Base-by-base conservation (phyloP, 64 coral and sea anemone species). In the Astreopora myriophthalma region DNA sequence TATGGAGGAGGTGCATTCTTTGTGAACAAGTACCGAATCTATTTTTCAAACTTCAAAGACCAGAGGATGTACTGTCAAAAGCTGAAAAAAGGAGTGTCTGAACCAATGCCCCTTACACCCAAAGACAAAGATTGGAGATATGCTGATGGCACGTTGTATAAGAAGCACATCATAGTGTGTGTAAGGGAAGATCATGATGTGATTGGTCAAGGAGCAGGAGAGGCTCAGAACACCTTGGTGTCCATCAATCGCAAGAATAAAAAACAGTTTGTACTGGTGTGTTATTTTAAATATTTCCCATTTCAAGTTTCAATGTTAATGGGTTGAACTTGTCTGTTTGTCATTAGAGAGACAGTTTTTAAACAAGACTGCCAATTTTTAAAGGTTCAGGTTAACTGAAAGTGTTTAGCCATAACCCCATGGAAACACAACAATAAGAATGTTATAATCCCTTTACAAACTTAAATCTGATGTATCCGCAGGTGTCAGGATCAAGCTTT, bases 41-140 rank as follows among this genome's bases (percentile, higher is more conserved):
- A 96, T 40, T 99, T 99, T 40, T 89, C 97, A 52, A 99, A 99
- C 81, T 99, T 93, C 87, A 28, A 72, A 84, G 97, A 99, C 65
- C 97, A 99, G 90, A 71, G 91, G 34, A 84, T 99, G 38, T 99
- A 99, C 75, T 77, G 70, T 32, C 97, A 99, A 80, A 86, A 93
- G 35, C 51, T 77, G 1, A 87, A 86, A 40, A 82, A 82, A 22
- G 36, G 24, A 22, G 84, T 66, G 0, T 57, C 74, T n/a, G 44
- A 19, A 70, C 94, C 94, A 24, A 57, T 73, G 32, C 49, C 94
- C 8, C 44, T 98, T n/a, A 98, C 96, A 25, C 93, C 93, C 26
- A 49, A 78, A 6, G 73, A 75, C 12, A 95, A 89, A 87, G 82
- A 89, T 42, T 93, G 86, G 89, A 95, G 96, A 58, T 98, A 98